Evolutionary conservation across 2,797 vertebrate genomes (phyloP).

Genomic region (Coilia nasus): DNA sequence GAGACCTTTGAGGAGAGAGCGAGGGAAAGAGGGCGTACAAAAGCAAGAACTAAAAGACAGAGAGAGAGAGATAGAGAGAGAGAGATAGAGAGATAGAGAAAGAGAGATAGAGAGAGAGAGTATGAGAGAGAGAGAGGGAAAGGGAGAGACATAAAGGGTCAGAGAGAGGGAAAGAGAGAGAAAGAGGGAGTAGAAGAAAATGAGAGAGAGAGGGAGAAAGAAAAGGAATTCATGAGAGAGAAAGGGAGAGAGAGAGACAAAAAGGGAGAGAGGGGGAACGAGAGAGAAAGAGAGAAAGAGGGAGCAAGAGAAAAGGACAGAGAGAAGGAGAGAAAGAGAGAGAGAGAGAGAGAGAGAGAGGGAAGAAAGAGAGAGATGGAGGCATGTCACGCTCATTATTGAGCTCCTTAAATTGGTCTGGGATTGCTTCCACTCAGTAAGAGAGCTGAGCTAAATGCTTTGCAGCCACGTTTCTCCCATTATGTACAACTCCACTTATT

Average conservation of each 20-base stretch:
- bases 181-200: background rate
- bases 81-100: background rate
- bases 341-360: conserved; percentile 57
- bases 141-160: background rate
- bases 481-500: conserved; percentile 26
- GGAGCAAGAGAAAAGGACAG: conserved; percentile 46
- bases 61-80: background rate
- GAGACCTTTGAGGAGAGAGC: too few species aligned
- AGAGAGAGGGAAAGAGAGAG: conserved; percentile 38
- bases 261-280: too few species aligned
- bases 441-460: conserved; percentile 70
- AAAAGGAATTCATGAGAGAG: conserved; percentile 29
- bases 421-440: conserved; percentile 81
- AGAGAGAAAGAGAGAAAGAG: background rate
- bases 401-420: conserved; percentile 80
- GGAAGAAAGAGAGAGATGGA: conserved; percentile 36
- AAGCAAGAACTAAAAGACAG: conserved; percentile 59
- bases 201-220: conserved; percentile 59
- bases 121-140: background rate
- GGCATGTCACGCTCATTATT: conserved; percentile 50
- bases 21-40: too few species aligned
- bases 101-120: too few species aligned
- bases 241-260: background rate
- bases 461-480: conserved; percentile 54
- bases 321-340: conserved; percentile 26